Evolutionary conservation across 37 sponge, comb jelly and placozoan species (phyloP), one percentile per base, ranked within the genome.

Genomic region (Crambe crambe): DNA sequence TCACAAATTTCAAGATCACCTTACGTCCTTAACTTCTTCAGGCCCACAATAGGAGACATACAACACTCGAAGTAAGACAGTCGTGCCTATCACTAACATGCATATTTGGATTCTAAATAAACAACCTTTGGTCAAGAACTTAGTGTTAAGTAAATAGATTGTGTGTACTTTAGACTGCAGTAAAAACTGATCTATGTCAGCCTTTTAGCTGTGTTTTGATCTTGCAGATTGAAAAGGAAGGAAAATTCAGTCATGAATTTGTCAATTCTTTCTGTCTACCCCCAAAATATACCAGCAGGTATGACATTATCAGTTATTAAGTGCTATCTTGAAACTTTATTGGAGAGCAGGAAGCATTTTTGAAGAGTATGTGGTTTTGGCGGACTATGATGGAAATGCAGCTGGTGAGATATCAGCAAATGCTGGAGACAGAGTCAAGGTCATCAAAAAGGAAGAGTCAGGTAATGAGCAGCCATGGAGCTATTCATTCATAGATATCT

Each of bases 21-120:
- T 2, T 62, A 43, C 63, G 84, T 83, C 27, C 21, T 57, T 8
- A 58, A 83, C 51, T 89, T 89, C 82, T 89, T 89, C 35, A 64
- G 35, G 25, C 74, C 83, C 6, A 43, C 58, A 1, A 80, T 76
- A 17, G 80, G 79, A 78, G 89, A 88, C 70, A 69, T 56, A 34
- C 83, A 88, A 42, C 73, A 77, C 39, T 36, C 41, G 42, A 62
- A 47, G 89, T 88, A 72, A 23, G 56, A 54, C 10, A 10, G 18
- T 18, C 10, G 10, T 10, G 10, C 17, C 56, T 54, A 20, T 10
- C 56, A 54, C 18, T 18, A 54, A 20, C 17, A 54, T 54, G 56
- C n/a, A n/a, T n/a, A n/a, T n/a, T n/a, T n/a, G n/a, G n/a, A n/a
- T n/a, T n/a, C n/a, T n/a, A n/a, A n/a, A n/a, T n/a, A n/a, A n/a